These are phyloP conservation scores for Brachypteracias leptosomus DNA, from an alignment of 2,113 vertebrate genomes.

Conservation along the genomic window DNA sequence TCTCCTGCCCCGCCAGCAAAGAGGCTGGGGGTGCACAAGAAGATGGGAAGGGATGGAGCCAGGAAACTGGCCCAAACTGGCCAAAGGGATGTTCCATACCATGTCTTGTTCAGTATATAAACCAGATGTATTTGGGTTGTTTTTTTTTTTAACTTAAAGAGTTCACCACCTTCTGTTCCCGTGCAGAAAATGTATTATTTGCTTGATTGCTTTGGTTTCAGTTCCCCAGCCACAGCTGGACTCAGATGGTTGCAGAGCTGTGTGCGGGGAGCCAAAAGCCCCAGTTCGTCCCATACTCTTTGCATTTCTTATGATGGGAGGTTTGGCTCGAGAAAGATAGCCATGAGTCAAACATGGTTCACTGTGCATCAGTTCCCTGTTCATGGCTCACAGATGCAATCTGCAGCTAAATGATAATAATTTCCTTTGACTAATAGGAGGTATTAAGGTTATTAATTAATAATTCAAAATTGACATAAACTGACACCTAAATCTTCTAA, in stretches of 20 bases:
- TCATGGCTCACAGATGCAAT: neutral
- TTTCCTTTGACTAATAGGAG: neutral
- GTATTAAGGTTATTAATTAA: neutral
- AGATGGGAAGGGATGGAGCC: neutral
- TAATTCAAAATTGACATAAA: neutral
- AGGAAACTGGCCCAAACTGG: neutral
- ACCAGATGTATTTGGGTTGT: neutral
- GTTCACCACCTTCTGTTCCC: neutral
- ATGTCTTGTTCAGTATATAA: neutral
- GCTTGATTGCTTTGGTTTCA: neutral
- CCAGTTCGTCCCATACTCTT: too few species aligned
- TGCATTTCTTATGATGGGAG: neutral
- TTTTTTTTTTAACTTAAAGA: neutral
- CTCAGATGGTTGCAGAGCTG: neutral
- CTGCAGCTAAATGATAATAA: neutral
- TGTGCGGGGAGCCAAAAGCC: neutral
- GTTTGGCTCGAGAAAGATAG: neutral
- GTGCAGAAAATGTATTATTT: neutral
- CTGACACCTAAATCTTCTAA: neutral
- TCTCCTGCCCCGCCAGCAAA: neutral
- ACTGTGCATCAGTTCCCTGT: neutral
- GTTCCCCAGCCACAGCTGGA: neutral
- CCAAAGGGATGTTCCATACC: neutral
- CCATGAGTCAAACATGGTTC: fast-evolving
- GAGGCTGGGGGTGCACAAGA: neutral